phyloP scores from a whole-genome alignment of 2,888 invertebrate genomes.

The Lampropteryx suffumata region DNA sequence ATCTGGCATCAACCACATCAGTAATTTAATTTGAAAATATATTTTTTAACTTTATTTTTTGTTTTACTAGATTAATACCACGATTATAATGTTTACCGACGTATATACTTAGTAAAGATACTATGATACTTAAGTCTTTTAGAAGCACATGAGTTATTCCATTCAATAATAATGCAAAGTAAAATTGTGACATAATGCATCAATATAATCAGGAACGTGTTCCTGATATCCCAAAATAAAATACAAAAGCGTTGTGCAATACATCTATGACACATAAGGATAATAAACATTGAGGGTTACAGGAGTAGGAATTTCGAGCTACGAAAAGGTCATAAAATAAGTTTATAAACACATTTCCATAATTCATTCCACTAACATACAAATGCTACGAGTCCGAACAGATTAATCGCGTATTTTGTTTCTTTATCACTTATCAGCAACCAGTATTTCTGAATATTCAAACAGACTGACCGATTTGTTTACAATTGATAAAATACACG shows the following conservation, averaged over 20 bases:
- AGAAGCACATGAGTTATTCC: neutral
- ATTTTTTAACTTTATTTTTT: too few relatives aligned
- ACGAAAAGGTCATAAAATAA: slow-evolving; percentile 25
- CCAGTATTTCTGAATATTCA: slow-evolving; percentile 3
- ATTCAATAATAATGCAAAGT: slow-evolving; percentile 8
- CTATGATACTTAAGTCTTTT: too few relatives aligned
- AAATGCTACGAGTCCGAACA: slow-evolving; percentile 18
- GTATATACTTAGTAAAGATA: too few relatives aligned
- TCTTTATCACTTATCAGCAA: slow-evolving; percentile 5
- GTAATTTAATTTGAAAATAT: too few relatives aligned
- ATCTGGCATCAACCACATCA: too few relatives aligned
- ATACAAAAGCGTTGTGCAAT: slow-evolving; percentile 26
- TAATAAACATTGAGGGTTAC: slow-evolving; percentile 25
- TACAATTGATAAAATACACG: slow-evolving; percentile 21
- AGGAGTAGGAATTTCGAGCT: slow-evolving; percentile 23
- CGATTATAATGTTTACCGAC: too few relatives aligned
- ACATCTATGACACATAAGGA: slow-evolving; percentile 25
- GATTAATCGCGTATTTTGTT: slow-evolving; percentile 25
- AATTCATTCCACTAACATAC: slow-evolving; percentile 23
- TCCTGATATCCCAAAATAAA: slow-evolving; percentile 13
- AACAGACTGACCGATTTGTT: slow-evolving; percentile 15
- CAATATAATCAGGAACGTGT: neutral
- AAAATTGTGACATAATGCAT: slow-evolving; percentile 8
- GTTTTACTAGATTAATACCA: too few relatives aligned
- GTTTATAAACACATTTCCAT: slow-evolving; percentile 19